Base-by-base conservation (phyloP, 2,113 vertebrate genomes). In the Oceanodroma tethys region DNA sequence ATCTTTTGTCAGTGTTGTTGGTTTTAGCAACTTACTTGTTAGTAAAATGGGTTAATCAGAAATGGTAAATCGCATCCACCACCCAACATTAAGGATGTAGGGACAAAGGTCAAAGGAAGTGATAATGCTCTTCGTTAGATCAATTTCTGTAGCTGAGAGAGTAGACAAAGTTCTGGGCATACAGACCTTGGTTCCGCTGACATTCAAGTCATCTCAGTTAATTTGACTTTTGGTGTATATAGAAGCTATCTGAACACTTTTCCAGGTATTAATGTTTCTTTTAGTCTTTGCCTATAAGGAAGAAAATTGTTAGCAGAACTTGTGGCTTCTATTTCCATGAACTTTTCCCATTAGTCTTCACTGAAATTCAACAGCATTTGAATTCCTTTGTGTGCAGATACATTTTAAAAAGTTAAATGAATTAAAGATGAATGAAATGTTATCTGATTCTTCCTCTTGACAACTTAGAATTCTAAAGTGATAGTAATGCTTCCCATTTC, bases 341-440 rank as follows among this genome's bases (percentile, higher is more conserved):
- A 73, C n/a, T 60, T 83, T 87, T 81, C 16, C 36, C 17, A 36
- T 52, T 74, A 62, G 25, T 29, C 11, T 58, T 93, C 65, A 53
- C 48, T 81, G 56, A 85, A 93, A 91, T 81, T 84, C 59, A 73
- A 13, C 30, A 81, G 62, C 26, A 34, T 91, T 84, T 81, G 55
- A 70, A 78, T 87, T 80, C 72, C 29, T 63, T 88, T 79, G 17
- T 85, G 42, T 85, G 82, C 42, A 58, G 81, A 66, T 90, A 70
- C 6, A 74, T 92, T 91, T 87, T 43, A 40, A 87, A 66, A 93
- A 74, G 36, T 81, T 84, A 76, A 83, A 81, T 92, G 26, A 91
- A 62, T 93, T 95, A 90, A 87, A 81, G 68, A 78, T 96, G 38
- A 78, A 36, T 65, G 9, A 52, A 47, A 50, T 85, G 52, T 71